phyloP scores from a whole-genome alignment of 2,113 vertebrate genomes.

The Promerops cafer region DNA sequence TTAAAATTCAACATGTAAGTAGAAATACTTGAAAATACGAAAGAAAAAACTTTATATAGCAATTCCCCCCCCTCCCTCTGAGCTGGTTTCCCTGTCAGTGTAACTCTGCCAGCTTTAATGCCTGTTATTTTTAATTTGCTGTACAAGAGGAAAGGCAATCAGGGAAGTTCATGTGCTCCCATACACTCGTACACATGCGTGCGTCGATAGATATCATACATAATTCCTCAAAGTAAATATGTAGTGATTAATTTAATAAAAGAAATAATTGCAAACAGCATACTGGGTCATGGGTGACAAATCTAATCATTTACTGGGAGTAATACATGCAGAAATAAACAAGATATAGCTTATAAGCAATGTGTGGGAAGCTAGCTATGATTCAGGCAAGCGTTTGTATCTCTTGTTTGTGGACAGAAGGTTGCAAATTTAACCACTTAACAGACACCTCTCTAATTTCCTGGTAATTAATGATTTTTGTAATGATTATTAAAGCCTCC shows the following conservation, averaged over 20 bases:
- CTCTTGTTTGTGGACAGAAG: slow-evolving; percentile 41
- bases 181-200: background rate
- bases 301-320: slow-evolving; percentile 41
- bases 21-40: background rate
- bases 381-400: slow-evolving; percentile 24
- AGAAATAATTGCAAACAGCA: slow-evolving; percentile 62
- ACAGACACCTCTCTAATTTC: slow-evolving; percentile 42
- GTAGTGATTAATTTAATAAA: slow-evolving; percentile 48
- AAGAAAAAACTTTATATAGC: background rate
- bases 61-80: background rate
- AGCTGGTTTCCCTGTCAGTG: background rate
- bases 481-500: slow-evolving; percentile 14
- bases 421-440: slow-evolving; percentile 40
- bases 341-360: slow-evolving; percentile 25
- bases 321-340: slow-evolving; percentile 59
- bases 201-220: background rate
- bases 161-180: slow-evolving; percentile 10
- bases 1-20: background rate
- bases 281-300: slow-evolving; percentile 54
- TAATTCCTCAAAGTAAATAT: slow-evolving; percentile 52
- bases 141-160: slow-evolving; percentile 15
- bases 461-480: slow-evolving; percentile 52
- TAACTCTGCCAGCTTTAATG: background rate
- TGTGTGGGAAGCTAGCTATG: slow-evolving; percentile 38
- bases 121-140: background rate